Evolutionary conservation across 1,140 invertebrate species (phyloP), one percentile per base, ranked within the genome.

Genomic region (Lepidurus packardi): DNA sequence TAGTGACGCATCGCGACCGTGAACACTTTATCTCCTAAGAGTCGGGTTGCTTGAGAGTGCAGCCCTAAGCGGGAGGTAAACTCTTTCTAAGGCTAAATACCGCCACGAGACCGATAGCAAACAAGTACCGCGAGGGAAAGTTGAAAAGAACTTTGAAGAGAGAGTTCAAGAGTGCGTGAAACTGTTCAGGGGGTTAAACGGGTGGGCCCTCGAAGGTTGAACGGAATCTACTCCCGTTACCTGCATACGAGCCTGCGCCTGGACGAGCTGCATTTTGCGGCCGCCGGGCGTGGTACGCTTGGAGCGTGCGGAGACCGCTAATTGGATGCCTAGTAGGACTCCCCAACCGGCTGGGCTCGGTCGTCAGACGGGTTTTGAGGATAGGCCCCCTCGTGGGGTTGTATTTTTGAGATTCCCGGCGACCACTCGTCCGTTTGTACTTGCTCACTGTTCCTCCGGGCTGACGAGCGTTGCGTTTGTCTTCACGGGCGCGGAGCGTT

Each of bases 71-170:
- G 86, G 90, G 91, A 90, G 90, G 90, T 92, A 92, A 91, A 91
- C 89, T 91, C 89, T 91, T 91, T 91, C 91, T 90, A 93, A 93
- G 89, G 90, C 91, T 93, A 93, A 93, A 93, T 93, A 93, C 88
- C 80, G 85, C 87, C 88, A 88, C 87, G 91, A 92, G 90, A 91
- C 91, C 91, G 91, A 93, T 92, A 93, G 92, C 89, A 87, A 91
- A 93, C 91, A 92, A 94, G 91, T 93, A 93, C 91, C 90, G 92
- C 91, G 91, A 93, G 90, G 92, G 91, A 93, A 93, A 93, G 91
- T 90, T 93, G 91, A 90, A 92, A 93, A 92, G 90, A 88, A 92
- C 90, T 92, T 91, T 93, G 91, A 92, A 92, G 88, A 93, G 91
- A 92, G 92, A 92, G 91, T 92, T 91, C 85, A 93, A 92, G 85